Base-by-base conservation (phyloP, 2,797 vertebrate species). In the Parauchenoglanis ngamensis region DNA sequence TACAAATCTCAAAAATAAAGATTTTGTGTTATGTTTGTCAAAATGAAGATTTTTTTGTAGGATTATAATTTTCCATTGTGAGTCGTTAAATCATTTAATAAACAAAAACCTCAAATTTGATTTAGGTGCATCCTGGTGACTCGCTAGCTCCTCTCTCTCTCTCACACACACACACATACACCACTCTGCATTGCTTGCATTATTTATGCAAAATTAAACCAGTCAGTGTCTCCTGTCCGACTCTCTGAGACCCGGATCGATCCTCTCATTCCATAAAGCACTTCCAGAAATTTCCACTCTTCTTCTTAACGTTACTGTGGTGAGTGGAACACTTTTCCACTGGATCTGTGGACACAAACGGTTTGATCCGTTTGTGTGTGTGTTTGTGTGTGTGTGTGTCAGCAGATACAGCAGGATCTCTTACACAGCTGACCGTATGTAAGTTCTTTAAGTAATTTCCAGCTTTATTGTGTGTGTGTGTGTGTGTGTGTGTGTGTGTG, bases 151-250 rank as follows among this genome's bases (percentile, higher is more conserved):
- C 25, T 75, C 46, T 35, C 35, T 35, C 35, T 35, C 19, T 80
- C 84, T 49, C 46, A 89, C n/a, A 87, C 86, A 79, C 31, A 63
- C 83, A 65, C 54, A 86, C 86, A 86, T 65, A 84, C 59, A 63
- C 23, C 72, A 78, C 88, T 59, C 81, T 89, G 56, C 23, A 79
- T 21, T 63, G 61, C 56, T 89, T 93, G 93, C 93, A 95, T 94
- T 95, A 95, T 95, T 95, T 94, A 95, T 95, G 93, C 93, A 93
- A 94, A 96, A 95, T 94, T 93, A 95, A 95, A 94, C 92, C 91
- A 89, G 90, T 88, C 92, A 76, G 91, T 90, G 91, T 94, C 94
- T 94, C 93, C 92, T 93, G 93, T 92, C 93, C 91, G 91, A 90
- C 90, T 92, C 92, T 92, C 93, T 91, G 93, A 93, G 93, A 92